Base-by-base conservation (phyloP, 1,140 invertebrate species). In the Bradysia coprophila region DNA sequence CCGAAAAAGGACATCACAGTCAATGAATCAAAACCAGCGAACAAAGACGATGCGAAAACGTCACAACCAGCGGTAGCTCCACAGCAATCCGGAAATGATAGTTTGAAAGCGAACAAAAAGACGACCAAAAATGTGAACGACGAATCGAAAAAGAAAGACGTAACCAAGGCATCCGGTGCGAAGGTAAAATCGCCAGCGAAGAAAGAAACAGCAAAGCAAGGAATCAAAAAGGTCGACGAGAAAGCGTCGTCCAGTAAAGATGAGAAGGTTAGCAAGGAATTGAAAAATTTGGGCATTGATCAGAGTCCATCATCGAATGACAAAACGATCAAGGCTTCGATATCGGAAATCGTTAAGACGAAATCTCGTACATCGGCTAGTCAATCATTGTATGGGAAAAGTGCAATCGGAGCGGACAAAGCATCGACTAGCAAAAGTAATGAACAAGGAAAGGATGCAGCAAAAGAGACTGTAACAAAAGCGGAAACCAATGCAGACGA, bases 281-380 rank as follows among this genome's bases (percentile, higher is more conserved):
- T 60, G 11, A 60, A 60, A 38, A 60, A 45, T 38, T 49, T 60
- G 39, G 57, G 59, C 46, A 60, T 60, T 34, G 51, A 56, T 3
- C 55, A 57, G 42, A 51, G 49, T 19, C 21, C 36, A 5, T 18
- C 15, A 44, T 48, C 50, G 11, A 45, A 51, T 13, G 49, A 50
- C 21, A 43, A 50, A 6, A 49, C 51, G 11, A 49, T 58, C n/a
- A 60, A 60, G 46, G 56, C 57, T 5, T 59, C 57, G 22, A 60
- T 60, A 44, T 60, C 57, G 43, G 57, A 60, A 44, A 60, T 57
- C 32, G 57, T 60, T 2, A 60, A 60, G 44, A 60, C 57, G 2
- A 60, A 60, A 39, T 59, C 57, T 3, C 48, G 57, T 9, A 55
- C 57, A 3, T 51, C 57, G 4, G 8, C 40, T 19, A 21, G 11